A percentile compares a stretch with the other conserved stretches of the same genome.
phyloP scores from a whole-genome alignment of 2,113 vertebrate genomes.

The Leptosomus discolor region DNA sequence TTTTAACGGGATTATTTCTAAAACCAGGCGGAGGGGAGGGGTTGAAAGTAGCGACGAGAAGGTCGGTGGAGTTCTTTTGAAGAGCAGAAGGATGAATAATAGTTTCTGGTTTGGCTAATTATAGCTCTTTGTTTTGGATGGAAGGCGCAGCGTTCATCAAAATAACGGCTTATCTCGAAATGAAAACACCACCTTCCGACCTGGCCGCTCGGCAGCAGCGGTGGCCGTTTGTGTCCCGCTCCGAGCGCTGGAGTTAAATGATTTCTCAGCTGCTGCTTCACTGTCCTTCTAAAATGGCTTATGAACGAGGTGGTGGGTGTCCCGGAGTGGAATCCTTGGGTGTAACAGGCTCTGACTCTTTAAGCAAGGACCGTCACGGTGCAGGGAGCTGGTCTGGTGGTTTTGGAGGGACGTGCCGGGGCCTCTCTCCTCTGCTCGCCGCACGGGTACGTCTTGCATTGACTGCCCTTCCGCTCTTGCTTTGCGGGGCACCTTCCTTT shows the following conservation, averaged over 20 bases:
- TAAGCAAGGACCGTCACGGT: rapidly evolving
- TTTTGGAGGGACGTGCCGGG: rapidly evolving
- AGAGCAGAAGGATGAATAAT: not conserved
- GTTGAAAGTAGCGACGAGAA: not conserved
- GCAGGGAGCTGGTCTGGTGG: not conserved
- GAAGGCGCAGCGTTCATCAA: not conserved
- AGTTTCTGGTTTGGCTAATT: not conserved
- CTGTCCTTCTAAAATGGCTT: not conserved
- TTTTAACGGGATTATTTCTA: not conserved
- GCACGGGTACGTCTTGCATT: not conserved
- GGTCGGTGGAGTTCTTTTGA: not conserved
- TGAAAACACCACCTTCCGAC: not conserved
- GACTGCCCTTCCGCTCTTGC: too few species aligned
- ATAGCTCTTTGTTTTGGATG: not conserved
- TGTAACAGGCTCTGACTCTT: not conserved
- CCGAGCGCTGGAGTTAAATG: not conserved
- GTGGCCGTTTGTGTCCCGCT: not conserved
- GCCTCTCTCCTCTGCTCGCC: not conserved
- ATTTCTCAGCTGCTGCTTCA: not conserved
- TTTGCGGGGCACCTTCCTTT: not conserved
- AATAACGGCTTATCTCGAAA: not conserved
- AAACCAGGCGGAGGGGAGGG: not conserved
- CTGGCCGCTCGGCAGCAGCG: not conserved
- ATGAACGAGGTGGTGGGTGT: not conserved
- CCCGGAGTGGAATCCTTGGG: not conserved